Percentiles rank a stretch among this genome's conserved stretches.
Conservation (phyloP, 1,140 invertebrate species). For the Saccostrea echinata region DNA sequence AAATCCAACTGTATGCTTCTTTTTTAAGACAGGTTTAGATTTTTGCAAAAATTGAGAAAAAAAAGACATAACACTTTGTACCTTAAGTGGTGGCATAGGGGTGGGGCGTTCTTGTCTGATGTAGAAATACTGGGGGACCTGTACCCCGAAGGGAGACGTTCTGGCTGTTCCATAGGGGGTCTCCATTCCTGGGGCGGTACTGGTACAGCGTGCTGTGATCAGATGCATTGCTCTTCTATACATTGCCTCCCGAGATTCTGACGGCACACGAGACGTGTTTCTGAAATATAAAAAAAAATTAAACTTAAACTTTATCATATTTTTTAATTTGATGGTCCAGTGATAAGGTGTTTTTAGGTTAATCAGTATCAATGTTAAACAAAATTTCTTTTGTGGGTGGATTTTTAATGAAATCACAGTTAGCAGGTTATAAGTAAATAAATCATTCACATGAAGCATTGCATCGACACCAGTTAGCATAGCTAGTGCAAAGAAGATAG, state of each 20-base stretch:
- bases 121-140: conserved; percentile 71
- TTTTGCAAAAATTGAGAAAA: no score
- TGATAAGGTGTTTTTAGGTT: background rate
- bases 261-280: conserved; percentile 49
- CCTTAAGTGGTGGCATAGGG: conserved; percentile 73
- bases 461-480: no score
- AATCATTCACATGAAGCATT: no score
- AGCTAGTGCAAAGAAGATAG: no score
- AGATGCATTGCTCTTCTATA: conserved; percentile 66
- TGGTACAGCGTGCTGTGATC: conserved; percentile 65
- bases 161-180: conserved; percentile 57
- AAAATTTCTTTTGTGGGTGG: background rate
- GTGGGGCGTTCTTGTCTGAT: conserved; percentile 67
- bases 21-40: no score
- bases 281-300: conserved; percentile 42
- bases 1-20: no score
- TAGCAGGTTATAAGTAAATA: no score
- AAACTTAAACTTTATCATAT: background rate
- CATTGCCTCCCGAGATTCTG: conserved; percentile 62
- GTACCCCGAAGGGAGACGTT: conserved; percentile 59
- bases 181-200: conserved; percentile 49
- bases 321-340: no score
- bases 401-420: no score
- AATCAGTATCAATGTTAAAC: background rate
- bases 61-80: conserved; percentile 24